These are phyloP conservation scores for Calidris pygmaea DNA, from an alignment of 2,113 vertebrate genomes.

Conservation along the genomic window DNA sequence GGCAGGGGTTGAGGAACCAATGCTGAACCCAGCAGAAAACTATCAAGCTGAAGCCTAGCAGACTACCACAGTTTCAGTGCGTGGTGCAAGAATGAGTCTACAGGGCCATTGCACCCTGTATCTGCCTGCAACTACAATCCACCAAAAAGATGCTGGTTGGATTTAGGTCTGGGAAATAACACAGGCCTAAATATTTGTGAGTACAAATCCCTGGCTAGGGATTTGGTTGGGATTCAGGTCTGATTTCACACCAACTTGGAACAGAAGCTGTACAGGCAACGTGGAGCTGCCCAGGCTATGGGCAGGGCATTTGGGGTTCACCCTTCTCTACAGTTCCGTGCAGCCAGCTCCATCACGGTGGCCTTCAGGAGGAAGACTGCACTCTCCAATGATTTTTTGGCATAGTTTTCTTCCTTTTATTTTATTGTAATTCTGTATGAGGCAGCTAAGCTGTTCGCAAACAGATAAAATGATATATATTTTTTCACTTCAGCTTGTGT, in stretches of 20 bases:
- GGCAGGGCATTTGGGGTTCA: neutral
- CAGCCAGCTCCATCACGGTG: neutral
- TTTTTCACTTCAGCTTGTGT: neutral
- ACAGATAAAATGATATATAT: neutral
- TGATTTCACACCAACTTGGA: neutral
- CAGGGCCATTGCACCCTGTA: too few relatives aligned
- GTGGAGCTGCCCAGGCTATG: neutral
- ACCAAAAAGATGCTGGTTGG: neutral
- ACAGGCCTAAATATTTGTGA: neutral
- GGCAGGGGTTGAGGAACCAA: neutral
- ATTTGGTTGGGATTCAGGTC: neutral
- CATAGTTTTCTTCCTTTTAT: neutral
- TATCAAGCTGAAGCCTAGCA: neutral
- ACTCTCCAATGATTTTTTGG: neutral
- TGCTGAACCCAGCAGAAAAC: neutral
- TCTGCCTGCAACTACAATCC: neutral
- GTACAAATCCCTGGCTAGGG: neutral
- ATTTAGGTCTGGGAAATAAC: neutral
- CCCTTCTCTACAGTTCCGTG: neutral
- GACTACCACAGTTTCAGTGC: neutral
- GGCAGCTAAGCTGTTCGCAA: neutral
- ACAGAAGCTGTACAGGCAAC: neutral
- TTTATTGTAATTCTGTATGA: neutral
- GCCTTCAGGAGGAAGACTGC: neutral
- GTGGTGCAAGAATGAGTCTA: accelerated